Conservation (phyloP, 2,888 invertebrate genomes). For the Quadroppia sp. region DNA sequence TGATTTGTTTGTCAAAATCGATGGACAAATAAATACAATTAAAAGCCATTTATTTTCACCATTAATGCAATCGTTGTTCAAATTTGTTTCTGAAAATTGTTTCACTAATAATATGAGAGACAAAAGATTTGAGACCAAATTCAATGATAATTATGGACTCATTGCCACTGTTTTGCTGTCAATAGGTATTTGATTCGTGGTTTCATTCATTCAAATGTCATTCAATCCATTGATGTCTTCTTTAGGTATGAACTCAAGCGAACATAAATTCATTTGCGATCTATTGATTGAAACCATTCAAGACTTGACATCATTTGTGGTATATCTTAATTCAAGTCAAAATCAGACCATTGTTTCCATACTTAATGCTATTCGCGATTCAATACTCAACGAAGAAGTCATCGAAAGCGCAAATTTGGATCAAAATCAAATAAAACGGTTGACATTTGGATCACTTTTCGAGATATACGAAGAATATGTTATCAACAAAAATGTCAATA, state of each 20-base stretch:
- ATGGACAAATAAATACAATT: neutral
- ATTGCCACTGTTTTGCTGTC: constrained; percentile 20
- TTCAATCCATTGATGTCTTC: neutral
- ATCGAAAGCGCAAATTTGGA: constrained; percentile 7
- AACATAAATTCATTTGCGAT: constrained; percentile 19
- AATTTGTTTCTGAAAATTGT: constrained; percentile 8
- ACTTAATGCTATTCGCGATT: neutral
- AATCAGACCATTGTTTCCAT: neutral
- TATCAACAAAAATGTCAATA: neutral
- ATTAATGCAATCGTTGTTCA: constrained; percentile 21
- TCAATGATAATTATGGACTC: neutral
- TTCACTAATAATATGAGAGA: constrained; percentile 16
- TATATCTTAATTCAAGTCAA: constrained; percentile 20
- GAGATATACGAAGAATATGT: constrained; percentile 19
- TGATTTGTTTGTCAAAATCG: neutral
- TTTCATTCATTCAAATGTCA: neutral
- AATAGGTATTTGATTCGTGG: neutral
- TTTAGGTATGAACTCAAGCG: constrained; percentile 22
- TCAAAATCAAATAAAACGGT: neutral
- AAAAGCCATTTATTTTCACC: neutral
- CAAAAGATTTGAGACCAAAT: constrained; percentile 14
- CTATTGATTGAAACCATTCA: neutral
- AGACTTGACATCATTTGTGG: constrained; percentile 26
- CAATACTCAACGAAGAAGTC: constrained; percentile 20
- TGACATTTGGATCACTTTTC: neutral